Evolutionary conservation across 1,140 invertebrate genomes (phyloP), one percentile per base, ranked within the genome.

Genomic region (Lerema accius): DNA sequence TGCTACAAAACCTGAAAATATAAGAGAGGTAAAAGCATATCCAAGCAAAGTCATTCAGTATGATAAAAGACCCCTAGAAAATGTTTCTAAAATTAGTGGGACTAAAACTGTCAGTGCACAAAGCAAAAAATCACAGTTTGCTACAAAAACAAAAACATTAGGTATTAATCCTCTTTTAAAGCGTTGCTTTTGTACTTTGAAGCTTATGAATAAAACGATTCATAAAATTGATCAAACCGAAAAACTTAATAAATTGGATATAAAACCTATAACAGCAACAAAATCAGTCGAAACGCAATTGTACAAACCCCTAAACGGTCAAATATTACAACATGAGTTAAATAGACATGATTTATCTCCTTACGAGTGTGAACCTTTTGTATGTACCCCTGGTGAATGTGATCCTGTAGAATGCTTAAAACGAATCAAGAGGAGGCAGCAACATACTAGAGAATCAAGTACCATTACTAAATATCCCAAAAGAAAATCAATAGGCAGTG

Each of bases 151-250:
- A 6, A 63, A 45, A 59, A n/a, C 37, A 28, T 43, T 42, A n/a
- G 63, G 63, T 5, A n/a, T 50, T 3, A 43, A 11, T 14, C 53
- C 60, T 13, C 17, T 28, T 17, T 43, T 69, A 16, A 66, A 65
- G 53, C 64, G 73, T 26, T 75, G 69, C 63, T 75, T 75, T 45
- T 75, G 69, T 65, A 71, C 66, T 10, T 59, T 75, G 42, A 51
- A 62, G 51, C 39, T 71, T 28, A 55, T 63, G 23, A 67, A 67
- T 14, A 53, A 37, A 16, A 11, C 15, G 7, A 40, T 17, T 48
- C 4, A 35, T 35, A 45, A 17, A 39, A 49, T 3, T 23, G 37
- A 23, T 17, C 6, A 13, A 32, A 11, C 3, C 26, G 45, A 40
- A 28, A 46, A 14, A 39, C 42, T 26, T 0, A 46, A 46, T 13